Evolutionary conservation across 2,797 vertebrate species (phyloP).

Genomic region (Syncerus caffer): DNA sequence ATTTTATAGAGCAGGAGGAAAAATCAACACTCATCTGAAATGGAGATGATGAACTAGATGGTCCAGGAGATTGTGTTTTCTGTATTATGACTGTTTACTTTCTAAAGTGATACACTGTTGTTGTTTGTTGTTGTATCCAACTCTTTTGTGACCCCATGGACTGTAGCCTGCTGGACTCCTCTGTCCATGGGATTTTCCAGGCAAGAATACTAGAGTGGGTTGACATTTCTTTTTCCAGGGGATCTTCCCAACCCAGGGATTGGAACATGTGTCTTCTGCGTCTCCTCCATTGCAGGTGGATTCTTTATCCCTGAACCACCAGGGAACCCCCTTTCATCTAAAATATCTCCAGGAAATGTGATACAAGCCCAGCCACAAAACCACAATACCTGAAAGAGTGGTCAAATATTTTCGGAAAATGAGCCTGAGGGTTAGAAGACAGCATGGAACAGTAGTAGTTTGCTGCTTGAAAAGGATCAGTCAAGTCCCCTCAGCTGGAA

Average conservation of each 20-base stretch:
- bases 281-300: not conserved
- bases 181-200: not conserved
- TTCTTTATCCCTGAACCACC: not conserved
- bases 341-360: not conserved
- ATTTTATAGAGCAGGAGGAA: not conserved
- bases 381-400: not conserved
- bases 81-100: not conserved
- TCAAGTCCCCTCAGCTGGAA: not conserved
- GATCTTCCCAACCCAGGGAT: not conserved
- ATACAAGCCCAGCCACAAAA: not conserved
- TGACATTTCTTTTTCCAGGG: not conserved
- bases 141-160: not conserved
- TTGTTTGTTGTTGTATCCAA: not conserved
- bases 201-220: not conserved
- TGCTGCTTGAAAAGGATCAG: too few species aligned
- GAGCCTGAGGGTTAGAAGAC: not conserved
- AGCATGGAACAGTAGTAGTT: rapidly evolving
- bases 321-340: not conserved
- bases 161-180: rapidly evolving
- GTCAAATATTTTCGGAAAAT: not conserved
- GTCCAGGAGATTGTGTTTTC: not conserved
- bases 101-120: not conserved
- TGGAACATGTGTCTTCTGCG: not conserved
- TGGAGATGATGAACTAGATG: not conserved
- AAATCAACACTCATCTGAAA: not conserved